phyloP scores from a whole-genome alignment of 2,888 invertebrate genomes.

The Cartodere bifasciata region DNA sequence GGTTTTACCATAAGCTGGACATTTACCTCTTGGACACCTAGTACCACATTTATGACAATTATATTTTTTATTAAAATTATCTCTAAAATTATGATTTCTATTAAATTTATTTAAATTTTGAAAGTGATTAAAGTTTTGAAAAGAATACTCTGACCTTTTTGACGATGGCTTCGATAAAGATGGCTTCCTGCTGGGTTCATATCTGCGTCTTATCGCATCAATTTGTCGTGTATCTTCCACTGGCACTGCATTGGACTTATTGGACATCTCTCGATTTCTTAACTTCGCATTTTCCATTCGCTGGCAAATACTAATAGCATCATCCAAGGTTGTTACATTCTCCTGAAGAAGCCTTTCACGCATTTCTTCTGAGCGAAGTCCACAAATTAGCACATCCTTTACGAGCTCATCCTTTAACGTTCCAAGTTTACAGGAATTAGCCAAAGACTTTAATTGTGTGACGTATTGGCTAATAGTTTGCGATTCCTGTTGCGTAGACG shows the following conservation, averaged over 20 bases:
- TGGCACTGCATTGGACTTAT: no score
- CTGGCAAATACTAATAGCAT: background rate
- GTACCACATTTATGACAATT: background rate
- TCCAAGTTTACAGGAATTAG: constrained; percentile 1
- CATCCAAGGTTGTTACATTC: background rate
- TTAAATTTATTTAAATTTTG: no score
- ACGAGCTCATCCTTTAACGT: constrained; percentile 1
- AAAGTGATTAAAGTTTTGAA: no score
- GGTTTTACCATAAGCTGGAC: constrained; percentile 12
- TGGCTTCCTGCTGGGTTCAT: no score
- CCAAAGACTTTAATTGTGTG: background rate
- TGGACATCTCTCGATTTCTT: no score
- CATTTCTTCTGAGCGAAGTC: background rate
- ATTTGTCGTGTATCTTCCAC: no score
- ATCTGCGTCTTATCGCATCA: no score
- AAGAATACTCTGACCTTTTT: no score
- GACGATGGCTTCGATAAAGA: no score
- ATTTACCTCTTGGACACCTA: constrained; percentile 5
- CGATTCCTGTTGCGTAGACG: background rate
- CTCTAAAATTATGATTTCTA: no score
- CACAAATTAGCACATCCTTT: constrained; percentile 2
- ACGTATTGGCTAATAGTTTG: constrained; percentile 2
- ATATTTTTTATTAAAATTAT: no score
- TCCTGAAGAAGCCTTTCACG: background rate
- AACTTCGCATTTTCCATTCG: no score